Evolutionary conservation across 2,888 invertebrate species (phyloP), one percentile per base, ranked within the genome.

Genomic region (Diaphora mendica): DNA sequence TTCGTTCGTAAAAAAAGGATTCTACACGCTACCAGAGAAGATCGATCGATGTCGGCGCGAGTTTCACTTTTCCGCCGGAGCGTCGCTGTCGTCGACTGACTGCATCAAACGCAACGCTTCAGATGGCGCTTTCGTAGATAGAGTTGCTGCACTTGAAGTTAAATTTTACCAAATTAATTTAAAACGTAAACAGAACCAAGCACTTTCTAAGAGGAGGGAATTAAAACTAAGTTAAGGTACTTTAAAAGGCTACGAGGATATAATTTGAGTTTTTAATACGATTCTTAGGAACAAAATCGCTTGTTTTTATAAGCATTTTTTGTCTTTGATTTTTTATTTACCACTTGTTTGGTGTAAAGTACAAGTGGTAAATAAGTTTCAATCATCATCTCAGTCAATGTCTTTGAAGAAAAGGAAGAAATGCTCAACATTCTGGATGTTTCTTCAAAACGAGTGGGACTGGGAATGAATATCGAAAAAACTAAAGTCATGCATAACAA

Each of bases 1-100:
- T 94, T 94, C 91, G 92, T 91, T 92, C 92, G 92, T 89, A 89
- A 91, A 91, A n/a, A 91, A 89, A 84, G 87, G 86, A 86, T 86
- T 88, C 90, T 87, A 88, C 90, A 91, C 93, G 90, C 92, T 88
- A 91, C 93, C 91, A 91, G 90, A 90, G 89, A 87, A 92, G 91
- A 95, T 95, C 95, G 94, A 95, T 95, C 95, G 94, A 95, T 95
- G 95, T 94, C 92, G 91, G 89, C 87, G 82, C 82, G 84, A 90
- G 91, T 92, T 94, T 91, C 91, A 80, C 82, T 89, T 92, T 90
- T 90, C 85, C 80, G 80, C 93, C 93, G 91, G 88, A 75, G 84
- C 86, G 85, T 85, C 86, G 90, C 89, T 87, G 82, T 83, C 84
- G 88, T 90, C 88, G 82, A 82, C 80, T 80, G 85, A 87, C 85